Base-by-base conservation (phyloP, 2,888 invertebrate species). In the Epirrita christyi region DNA sequence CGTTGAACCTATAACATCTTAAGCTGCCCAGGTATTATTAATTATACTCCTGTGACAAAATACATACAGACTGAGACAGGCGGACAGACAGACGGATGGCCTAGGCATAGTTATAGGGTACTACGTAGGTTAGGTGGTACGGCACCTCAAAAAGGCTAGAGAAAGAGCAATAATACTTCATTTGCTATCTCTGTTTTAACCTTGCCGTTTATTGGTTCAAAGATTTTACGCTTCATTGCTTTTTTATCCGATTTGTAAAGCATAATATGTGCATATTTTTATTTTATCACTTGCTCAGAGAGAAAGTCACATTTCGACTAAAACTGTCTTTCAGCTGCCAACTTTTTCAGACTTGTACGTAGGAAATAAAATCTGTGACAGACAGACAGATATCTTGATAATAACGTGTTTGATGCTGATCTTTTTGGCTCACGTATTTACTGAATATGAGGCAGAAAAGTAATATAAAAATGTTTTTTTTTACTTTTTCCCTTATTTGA, bases 311-410 rank as follows among this genome's bases (percentile, higher is more conserved):
- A 36, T 53, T 34, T 28, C 40, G 11, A 7, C 21, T 46, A 28
- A 10, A 27, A 50, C 11, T 42, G 42, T 41, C 53, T 6, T 40
- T 46, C 41, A 36, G 53, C 36, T 53, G 46, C 53, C 53, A 53
- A 53, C 34, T 53, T 51, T 28, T 43, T 36, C 46, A 46, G 46
- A 46, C 44, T 8, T 21, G 7, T 5, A 13, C 34, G 13, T 50
- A 42, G 21, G 29, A 40, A 45, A 51, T 51, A 52, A 52, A 45
- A 38, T 44, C 11, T 10, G 45, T 45, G 53, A 46, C 21, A 53
- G 32, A 13, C 13, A 10, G 45, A 46, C 34, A 40, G 53, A 44
- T 44, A 46, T 53, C 53, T 46, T 40, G 45, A 27, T 53, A 46
- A 32, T 41, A 41, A 40, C 15, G 36, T 34, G 28, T 21, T 44